phyloP scores from a whole-genome alignment of 1,140 invertebrate genomes.

The Lepidurus packardi region DNA sequence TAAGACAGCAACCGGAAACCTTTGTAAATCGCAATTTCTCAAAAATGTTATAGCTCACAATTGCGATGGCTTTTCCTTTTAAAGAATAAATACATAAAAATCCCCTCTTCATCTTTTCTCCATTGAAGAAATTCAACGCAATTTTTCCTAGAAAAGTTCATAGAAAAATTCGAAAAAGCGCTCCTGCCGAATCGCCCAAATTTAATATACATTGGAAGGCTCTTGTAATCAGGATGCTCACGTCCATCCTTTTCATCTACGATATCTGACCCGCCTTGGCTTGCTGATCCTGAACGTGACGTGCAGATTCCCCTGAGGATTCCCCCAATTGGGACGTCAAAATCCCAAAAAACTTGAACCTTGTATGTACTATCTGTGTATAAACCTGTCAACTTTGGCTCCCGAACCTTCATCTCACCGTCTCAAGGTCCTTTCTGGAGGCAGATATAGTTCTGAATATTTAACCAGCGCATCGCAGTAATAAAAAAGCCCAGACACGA shows the following conservation, averaged over 20 bases:
- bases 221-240: not conserved
- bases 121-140: no score
- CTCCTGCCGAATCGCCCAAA: not conserved
- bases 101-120: no score
- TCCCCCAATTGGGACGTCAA: not conserved
- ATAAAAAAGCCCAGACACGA: conserved; percentile 11
- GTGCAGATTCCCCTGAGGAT: conserved; percentile 5
- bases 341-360: not conserved
- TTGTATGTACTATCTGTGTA: not conserved
- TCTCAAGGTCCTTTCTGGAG: not conserved
- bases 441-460: conserved; percentile 10
- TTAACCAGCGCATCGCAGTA: conserved; percentile 2
- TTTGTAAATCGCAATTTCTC: no score
- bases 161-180: no score
- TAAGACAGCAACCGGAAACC: no score
- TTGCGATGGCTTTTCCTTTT: no score
- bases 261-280: not conserved
- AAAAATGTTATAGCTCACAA: no score
- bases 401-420: not conserved
- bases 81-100: no score
- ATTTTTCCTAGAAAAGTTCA: no score
- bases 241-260: not conserved
- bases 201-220: not conserved
- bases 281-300: not conserved
- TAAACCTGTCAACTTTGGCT: conserved; percentile 10